Conservation (phyloP, 2,888 invertebrate genomes). For the Elysia crispata region DNA sequence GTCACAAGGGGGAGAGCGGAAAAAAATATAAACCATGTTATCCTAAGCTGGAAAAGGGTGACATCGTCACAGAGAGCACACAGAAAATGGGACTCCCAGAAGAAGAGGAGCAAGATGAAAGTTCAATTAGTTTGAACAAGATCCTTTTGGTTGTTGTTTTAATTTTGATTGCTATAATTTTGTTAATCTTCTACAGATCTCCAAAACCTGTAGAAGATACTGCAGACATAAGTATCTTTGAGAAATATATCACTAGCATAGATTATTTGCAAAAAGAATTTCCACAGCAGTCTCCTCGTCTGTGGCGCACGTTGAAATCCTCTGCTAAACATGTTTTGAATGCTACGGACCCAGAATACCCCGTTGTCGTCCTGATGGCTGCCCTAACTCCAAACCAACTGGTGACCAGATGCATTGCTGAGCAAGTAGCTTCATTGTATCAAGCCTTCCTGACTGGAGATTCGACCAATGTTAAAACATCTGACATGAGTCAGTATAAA, state of each 20-base stretch:
- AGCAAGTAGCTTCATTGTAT: constrained; percentile 53
- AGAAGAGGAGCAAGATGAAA: too few relatives aligned
- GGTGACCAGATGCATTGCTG: constrained; percentile 57
- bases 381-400: constrained; percentile 51
- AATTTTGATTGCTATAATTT: too few relatives aligned
- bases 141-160: too few relatives aligned
- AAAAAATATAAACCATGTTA: not conserved
- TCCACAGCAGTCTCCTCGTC: constrained; percentile 56
- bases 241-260: constrained; percentile 46
- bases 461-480: constrained; percentile 21
- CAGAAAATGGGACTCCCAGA: too few relatives aligned
- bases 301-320: constrained; percentile 61
- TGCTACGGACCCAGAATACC: constrained; percentile 57
- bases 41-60: too few relatives aligned
- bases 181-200: not conserved
- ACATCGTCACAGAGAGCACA: too few relatives aligned
- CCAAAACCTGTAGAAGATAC: constrained; percentile 1
- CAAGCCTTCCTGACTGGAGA: constrained; percentile 44
- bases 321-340: constrained; percentile 57
- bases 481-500: constrained; percentile 46
- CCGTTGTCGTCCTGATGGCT: constrained; percentile 62
- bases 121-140: too few relatives aligned
- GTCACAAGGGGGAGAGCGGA: too few relatives aligned
- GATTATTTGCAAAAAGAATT: constrained; percentile 53
- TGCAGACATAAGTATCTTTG: constrained; percentile 11